Evolutionary conservation across 2,888 invertebrate genomes (phyloP).

Genomic region (Belgica antarctica): DNA sequence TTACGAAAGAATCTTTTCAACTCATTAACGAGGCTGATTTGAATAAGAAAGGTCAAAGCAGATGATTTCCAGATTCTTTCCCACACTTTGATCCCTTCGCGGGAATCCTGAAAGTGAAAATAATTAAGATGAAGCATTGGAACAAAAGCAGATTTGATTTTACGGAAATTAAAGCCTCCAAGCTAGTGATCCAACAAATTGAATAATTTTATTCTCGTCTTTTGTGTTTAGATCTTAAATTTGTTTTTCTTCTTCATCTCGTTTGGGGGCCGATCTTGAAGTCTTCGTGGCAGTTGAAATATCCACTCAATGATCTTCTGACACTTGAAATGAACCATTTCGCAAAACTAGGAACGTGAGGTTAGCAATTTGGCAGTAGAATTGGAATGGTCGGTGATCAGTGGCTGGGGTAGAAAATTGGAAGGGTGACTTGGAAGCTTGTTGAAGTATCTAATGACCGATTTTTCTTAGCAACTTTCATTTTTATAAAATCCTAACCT

Average conservation of each 20-base stretch:
- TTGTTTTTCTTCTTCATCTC: neutral
- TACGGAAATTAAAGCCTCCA: neutral
- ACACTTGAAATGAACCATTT: neutral
- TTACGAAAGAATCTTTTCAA: neutral
- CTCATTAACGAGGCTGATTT: slow-evolving; percentile 7
- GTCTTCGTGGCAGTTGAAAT: neutral
- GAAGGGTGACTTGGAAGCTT: too few relatives aligned
- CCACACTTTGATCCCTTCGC: neutral
- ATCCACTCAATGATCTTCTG: neutral
- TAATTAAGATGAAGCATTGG: neutral
- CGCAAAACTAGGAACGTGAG: neutral
- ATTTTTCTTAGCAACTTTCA: too few relatives aligned
- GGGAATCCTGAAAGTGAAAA: neutral
- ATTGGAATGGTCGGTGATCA: too few relatives aligned
- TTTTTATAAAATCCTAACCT: too few relatives aligned
- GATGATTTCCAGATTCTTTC: neutral
- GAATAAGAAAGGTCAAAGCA: neutral
- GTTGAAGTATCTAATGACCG: too few relatives aligned
- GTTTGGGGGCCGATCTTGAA: neutral
- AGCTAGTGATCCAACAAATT: neutral
- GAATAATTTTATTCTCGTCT: neutral
- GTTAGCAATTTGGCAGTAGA: neutral
- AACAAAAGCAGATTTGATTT: neutral
- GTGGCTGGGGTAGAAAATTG: too few relatives aligned
- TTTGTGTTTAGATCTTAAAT: neutral